Percentiles rank a stretch among this genome's conserved stretches.
These are phyloP conservation scores for Hypsibius dujardini DNA, from an alignment of 1,140 invertebrate species.

Conservation along the genomic window DNA sequence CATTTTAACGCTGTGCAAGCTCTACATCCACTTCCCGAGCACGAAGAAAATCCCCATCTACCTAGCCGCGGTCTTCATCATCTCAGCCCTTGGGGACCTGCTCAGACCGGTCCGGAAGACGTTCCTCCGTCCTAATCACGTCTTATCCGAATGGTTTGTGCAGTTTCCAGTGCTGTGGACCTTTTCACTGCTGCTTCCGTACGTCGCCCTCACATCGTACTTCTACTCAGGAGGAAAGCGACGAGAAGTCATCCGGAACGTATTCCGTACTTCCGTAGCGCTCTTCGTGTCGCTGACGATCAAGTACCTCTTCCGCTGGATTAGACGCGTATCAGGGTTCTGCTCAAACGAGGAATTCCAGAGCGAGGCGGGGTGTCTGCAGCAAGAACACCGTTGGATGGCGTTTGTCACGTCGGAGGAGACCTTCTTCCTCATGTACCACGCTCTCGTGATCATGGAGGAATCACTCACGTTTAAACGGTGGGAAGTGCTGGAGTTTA, in stretches of 20 bases:
- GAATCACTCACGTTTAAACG: neutral
- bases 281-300: neutral
- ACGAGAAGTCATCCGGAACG: neutral
- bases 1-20: neutral
- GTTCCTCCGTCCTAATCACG: neutral
- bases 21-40: neutral
- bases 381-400: constrained; percentile 6
- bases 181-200: neutral
- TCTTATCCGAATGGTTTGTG: neutral
- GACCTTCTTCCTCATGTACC: neutral
- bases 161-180: neutral
- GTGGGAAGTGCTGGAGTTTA: neutral
- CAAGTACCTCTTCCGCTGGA: neutral
- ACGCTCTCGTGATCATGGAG: constrained; percentile 1
- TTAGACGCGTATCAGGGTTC: neutral
- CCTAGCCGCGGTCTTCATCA: neutral
- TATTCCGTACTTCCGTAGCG: neutral
- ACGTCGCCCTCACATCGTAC: neutral
- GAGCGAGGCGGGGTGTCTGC: neutral
- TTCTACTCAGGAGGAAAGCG: neutral
- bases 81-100: neutral
- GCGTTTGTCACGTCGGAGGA: neutral
- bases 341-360: constrained; percentile 3
- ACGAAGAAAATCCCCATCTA: neutral
- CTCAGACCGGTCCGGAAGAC: neutral